A percentile compares a stretch with the other conserved stretches of the same genome.
phyloP scores from a whole-genome alignment of 2,797 vertebrate species.

The Molothrus ater region DNA sequence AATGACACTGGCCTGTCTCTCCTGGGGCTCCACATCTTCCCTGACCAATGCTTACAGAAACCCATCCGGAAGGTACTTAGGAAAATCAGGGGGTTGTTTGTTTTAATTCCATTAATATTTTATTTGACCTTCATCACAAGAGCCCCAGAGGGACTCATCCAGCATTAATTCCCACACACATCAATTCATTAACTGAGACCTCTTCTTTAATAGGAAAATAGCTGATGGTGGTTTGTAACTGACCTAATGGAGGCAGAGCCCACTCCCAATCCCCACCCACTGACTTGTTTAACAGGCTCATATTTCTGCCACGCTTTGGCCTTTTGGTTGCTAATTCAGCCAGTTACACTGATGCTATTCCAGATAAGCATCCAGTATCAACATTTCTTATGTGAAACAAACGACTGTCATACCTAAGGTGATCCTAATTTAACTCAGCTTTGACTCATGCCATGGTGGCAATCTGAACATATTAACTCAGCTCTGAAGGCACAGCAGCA shows the following conservation, averaged over 20 bases:
- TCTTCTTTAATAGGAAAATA: conserved; percentile 39
- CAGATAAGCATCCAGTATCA: background rate
- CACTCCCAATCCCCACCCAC: background rate
- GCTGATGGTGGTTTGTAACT: background rate
- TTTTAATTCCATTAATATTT: conserved; percentile 68
- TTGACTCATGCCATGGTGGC: fast-evolving
- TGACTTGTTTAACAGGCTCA: background rate
- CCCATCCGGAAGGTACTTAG: background rate
- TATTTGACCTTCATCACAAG: conserved; percentile 42
- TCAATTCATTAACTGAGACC: conserved; percentile 57
- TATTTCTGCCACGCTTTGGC: background rate
- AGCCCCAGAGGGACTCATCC: conserved; percentile 24
- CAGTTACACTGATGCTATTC: background rate
- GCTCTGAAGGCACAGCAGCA: background rate
- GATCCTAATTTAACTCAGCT: background rate
- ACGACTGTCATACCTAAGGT: background rate
- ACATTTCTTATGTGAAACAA: background rate
- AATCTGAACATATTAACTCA: background rate
- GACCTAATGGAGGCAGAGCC: conserved; percentile 17
- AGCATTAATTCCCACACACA: conserved; percentile 39
- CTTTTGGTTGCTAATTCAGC: background rate
- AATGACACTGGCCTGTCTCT: background rate
- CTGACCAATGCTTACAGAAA: background rate
- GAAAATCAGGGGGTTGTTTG: conserved; percentile 18
- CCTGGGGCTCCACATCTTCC: background rate